phyloP scores from a whole-genome alignment of 2,888 invertebrate species.

The Boloria selene region DNA sequence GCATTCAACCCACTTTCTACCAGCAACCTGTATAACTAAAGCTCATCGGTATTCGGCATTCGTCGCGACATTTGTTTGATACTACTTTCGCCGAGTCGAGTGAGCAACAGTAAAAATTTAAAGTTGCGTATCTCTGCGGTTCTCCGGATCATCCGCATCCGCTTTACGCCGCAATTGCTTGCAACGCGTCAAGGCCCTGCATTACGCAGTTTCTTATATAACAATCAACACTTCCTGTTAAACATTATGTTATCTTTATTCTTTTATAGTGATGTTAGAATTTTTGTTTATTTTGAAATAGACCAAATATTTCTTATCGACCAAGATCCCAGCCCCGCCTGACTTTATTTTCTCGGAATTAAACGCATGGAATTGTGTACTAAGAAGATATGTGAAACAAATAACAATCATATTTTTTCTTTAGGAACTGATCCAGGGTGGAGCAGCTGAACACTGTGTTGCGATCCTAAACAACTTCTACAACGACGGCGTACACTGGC shows the following conservation, averaged over 20 bases:
- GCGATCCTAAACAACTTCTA: conserved; percentile 95
- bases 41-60: conserved; percentile 77
- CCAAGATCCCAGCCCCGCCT: no score
- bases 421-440: conserved; percentile 89
- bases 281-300: no score
- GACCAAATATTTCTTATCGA: no score
- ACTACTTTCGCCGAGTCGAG: conserved; percentile 67
- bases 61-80: conserved; percentile 60
- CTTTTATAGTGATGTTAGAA: no score
- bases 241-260: background rate
- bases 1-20: conserved; percentile 77
- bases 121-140: conserved; percentile 59
- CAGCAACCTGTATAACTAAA: conserved; percentile 66
- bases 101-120: conserved; percentile 41
- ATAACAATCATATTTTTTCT: conserved; percentile 2
- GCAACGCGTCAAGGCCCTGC: conserved; percentile 56
- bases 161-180: conserved; percentile 46
- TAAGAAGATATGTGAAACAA: background rate
- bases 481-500: conserved; percentile 95
- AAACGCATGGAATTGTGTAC: background rate
- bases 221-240: conserved; percentile 25
- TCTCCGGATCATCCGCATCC: conserved; percentile 60
- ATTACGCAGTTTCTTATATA: conserved; percentile 35
- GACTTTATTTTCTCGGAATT: no score
- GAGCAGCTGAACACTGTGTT: conserved; percentile 92